Evolutionary conservation across 2,113 vertebrate species (phyloP).

Genomic region (Oncorhynchus gorbuscha): DNA sequence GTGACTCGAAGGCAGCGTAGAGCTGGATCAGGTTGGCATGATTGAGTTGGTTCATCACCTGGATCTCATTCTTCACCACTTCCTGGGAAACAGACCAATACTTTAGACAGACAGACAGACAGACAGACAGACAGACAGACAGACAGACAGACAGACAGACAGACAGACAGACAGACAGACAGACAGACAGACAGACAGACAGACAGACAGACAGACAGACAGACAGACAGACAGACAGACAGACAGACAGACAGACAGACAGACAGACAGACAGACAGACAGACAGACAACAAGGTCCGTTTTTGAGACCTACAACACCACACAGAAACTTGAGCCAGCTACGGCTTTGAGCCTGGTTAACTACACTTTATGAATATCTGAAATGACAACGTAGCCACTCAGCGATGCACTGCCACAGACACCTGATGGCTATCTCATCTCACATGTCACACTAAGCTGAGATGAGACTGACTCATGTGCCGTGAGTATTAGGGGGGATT

Average conservation of each 20-base stretch:
- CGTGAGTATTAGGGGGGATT: constrained; percentile 10
- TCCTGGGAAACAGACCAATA: constrained; percentile 73
- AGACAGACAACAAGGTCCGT: background rate
- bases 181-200: too few species aligned
- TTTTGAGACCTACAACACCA: background rate
- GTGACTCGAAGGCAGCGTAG: constrained; percentile 94
- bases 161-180: background rate
- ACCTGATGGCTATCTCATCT: constrained; percentile 11
- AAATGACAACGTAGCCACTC: constrained; percentile 19
- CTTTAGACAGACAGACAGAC: background rate
- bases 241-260: background rate
- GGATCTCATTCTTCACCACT: constrained; percentile 93
- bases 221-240: background rate
- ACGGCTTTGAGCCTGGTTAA: constrained; percentile 12
- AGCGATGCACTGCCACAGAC: constrained; percentile 9
- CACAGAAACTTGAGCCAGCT: constrained; percentile 6
- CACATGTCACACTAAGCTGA: background rate
- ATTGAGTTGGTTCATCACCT: constrained; percentile 95
- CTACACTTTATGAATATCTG: constrained; percentile 22
- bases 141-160: background rate
- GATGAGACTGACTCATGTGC: background rate
- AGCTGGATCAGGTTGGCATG: constrained; percentile 95
- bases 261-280: background rate
- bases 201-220: background rate
- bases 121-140: background rate